Percentiles rank a stretch among this genome's conserved stretches.
Conservation (phyloP, 2,888 invertebrate species). For the Trachelus tabidus region DNA sequence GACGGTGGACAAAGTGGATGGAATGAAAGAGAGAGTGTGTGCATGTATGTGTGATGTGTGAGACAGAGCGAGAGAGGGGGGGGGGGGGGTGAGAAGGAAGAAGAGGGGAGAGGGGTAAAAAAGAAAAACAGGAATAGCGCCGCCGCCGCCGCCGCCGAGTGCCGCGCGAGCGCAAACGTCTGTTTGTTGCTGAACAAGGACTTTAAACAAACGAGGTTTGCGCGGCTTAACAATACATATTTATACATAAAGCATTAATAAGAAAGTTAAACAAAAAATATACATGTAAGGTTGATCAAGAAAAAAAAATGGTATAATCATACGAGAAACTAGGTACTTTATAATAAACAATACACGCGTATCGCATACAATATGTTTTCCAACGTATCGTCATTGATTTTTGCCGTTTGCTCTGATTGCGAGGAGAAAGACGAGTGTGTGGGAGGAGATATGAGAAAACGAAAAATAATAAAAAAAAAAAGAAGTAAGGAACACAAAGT, state of each 20-base stretch:
- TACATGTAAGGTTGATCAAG: slow-evolving; percentile 64
- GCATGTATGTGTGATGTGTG: background rate
- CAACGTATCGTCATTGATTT: slow-evolving; percentile 60
- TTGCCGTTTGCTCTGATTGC: slow-evolving; percentile 57
- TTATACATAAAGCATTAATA: slow-evolving; percentile 64
- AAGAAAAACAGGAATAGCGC: slow-evolving; percentile 28
- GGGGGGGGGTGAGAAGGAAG: slow-evolving; percentile 13
- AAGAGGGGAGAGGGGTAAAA: slow-evolving; percentile 18
- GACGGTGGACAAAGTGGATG: background rate
- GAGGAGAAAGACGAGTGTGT: background rate
- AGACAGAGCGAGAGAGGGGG: slow-evolving; percentile 16
- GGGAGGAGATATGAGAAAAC: background rate
- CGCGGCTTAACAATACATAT: slow-evolving; percentile 64
- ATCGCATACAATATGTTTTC: slow-evolving; percentile 58
- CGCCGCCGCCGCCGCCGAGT: slow-evolving; percentile 27
- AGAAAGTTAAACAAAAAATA: slow-evolving; percentile 60
- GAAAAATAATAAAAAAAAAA: no score
- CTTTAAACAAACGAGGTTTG: slow-evolving; percentile 60
- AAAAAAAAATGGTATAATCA: slow-evolving; percentile 58
- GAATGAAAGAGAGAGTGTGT: slow-evolving; percentile 35
- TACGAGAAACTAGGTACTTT: slow-evolving; percentile 62
- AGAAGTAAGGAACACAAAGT: background rate
- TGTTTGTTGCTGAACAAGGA: slow-evolving; percentile 58
- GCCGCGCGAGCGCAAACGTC: slow-evolving; percentile 51
- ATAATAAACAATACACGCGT: slow-evolving; percentile 62